Conservation (phyloP, 2,888 invertebrate genomes). For the Ecdyonurus torrentis region DNA sequence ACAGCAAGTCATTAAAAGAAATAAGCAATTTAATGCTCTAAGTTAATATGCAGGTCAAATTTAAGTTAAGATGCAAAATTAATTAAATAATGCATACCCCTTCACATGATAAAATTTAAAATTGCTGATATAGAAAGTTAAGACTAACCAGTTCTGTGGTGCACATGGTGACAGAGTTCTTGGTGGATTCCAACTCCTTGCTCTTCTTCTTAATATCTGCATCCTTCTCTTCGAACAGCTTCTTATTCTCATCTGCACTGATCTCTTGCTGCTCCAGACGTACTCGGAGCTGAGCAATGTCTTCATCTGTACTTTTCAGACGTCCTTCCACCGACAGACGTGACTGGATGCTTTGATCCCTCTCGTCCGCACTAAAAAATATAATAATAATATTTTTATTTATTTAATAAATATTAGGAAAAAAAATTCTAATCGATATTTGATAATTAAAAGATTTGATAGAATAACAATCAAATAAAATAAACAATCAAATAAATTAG, state of each 20-base stretch:
- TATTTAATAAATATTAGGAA: no score
- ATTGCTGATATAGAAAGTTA: no score
- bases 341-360: conserved; percentile 23
- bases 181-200: conserved; percentile 11
- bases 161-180: conserved; percentile 20
- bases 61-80: no score
- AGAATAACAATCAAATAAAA: no score
- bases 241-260: conserved; percentile 17
- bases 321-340: conserved; percentile 19
- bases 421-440: no score
- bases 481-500: no score
- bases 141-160: conserved; percentile 19
- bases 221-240: conserved; percentile 9
- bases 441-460: no score
- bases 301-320: conserved; percentile 19
- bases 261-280: conserved; percentile 20
- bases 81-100: no score
- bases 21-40: no score
- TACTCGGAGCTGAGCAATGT: conserved; percentile 20
- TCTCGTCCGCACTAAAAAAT: conserved; percentile 23
- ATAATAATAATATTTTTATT: no score
- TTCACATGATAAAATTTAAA: no score
- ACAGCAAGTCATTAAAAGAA: no score
- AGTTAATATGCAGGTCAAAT: neutral
- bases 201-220: conserved; percentile 8